Percentiles rank a stretch among this genome's conserved stretches.
Conservation (phyloP, 1,140 invertebrate genomes). For the Trichogramma pretiosum region DNA sequence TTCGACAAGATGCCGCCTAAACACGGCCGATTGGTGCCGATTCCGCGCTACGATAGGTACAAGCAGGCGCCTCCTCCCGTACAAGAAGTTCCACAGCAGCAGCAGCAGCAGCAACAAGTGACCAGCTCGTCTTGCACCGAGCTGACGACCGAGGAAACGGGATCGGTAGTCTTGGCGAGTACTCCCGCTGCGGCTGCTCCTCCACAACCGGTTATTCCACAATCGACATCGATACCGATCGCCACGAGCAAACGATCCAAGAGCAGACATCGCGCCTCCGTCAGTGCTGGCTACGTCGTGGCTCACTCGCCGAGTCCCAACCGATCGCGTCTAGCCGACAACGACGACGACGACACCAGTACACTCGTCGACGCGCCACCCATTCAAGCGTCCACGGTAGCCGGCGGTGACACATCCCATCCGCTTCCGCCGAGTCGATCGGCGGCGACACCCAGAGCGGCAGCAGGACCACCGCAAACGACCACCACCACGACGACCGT, state of each 20-base stretch:
- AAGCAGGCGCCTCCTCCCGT: no score
- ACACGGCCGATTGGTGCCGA: constrained; percentile 17
- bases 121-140: constrained; percentile 14
- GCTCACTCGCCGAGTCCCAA: no score
- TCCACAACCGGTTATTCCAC: no score
- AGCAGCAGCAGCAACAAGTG: no score
- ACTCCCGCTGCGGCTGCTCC: no score
- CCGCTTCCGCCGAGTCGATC: background rate
- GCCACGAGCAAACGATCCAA: no score
- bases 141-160: constrained; percentile 13
- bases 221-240: no score
- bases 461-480: background rate
- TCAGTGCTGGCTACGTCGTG: background rate
- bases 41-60: no score
- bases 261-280: background rate
- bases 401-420: background rate
- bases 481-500: no score
- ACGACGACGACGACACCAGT: background rate
- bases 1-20: constrained; percentile 35
- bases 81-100: no score
- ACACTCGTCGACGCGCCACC: background rate
- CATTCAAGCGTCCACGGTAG: background rate
- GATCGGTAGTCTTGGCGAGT: no score
- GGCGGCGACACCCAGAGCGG: background rate
- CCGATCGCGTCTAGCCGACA: no score